Conservation (phyloP, 1,140 invertebrate genomes). For the Drosophila willistoni region DNA sequence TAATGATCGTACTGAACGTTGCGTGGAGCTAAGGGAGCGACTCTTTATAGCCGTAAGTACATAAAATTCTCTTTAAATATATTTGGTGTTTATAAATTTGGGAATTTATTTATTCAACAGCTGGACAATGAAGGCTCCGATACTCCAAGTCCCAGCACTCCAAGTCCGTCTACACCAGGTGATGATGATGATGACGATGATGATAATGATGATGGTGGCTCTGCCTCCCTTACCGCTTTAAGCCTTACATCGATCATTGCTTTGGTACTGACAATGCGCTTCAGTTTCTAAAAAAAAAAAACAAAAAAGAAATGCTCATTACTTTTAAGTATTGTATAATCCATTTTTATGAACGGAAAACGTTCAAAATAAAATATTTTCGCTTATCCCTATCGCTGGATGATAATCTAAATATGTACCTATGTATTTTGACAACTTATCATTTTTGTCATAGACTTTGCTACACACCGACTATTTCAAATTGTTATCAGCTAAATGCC, state of each 20-base stretch:
- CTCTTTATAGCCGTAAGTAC: constrained; percentile 63
- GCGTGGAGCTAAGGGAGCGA: constrained; percentile 83
- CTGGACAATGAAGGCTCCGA: constrained; percentile 54
- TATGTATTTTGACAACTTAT: constrained; percentile 25
- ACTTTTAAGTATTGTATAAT: constrained; percentile 48
- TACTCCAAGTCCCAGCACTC: not conserved
- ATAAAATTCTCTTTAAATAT: not conserved
- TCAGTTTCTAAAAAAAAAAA: constrained; percentile 35
- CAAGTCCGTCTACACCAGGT: constrained; percentile 2
- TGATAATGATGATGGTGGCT: constrained; percentile 37
- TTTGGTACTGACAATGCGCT: constrained; percentile 43
- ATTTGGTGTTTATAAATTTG: no score
- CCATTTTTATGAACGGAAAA: constrained; percentile 16
- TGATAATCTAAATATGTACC: constrained; percentile 14
- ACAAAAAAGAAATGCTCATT: not conserved
- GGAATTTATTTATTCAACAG: constrained; percentile 25
- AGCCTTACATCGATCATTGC: constrained; percentile 52
- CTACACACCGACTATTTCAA: not conserved
- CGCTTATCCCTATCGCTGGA: constrained; percentile 41
- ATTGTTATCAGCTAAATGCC: constrained; percentile 39
- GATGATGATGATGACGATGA: constrained; percentile 12
- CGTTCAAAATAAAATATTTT: constrained; percentile 61
- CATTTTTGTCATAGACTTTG: constrained; percentile 34
- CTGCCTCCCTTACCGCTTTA: constrained; percentile 46
- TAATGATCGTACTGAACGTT: constrained; percentile 84